Base-by-base conservation (phyloP, 1,140 invertebrate species). In the Proales similis region DNA sequence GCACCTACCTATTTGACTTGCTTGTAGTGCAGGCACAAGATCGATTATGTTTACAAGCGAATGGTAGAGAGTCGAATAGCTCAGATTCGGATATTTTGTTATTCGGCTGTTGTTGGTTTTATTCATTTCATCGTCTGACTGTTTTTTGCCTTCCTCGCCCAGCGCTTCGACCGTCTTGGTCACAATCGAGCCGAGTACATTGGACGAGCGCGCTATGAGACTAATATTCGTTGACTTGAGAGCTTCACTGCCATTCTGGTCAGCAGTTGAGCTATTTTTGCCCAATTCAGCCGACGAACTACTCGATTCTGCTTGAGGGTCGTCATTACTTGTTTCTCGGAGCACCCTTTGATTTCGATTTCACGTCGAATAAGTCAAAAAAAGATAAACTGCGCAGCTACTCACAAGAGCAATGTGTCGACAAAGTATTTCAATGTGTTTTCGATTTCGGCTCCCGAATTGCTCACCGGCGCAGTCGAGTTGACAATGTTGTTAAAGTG, bases 371-470 rank as follows among this genome's bases (percentile, higher is more conserved):
- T 32, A 51, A 64, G 62, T 22, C 19, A 46, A 4, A 17, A 33
- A 43, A 14, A 29, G 7, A 26, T 19, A 26, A 49, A 11, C 60
- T 39, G 30, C 30, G 43, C 39, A 17, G 33, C 20, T 68, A 81
- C 82, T 83, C 83, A 96, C 93, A 78, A 87, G 67, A 97, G 79
- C 60, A 98, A 79, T 47, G 90, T 94, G 79, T 94, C 90, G 24
- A 90, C 92, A 78, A 98, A 97, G 76, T 92, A 95, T 76, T 95
- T 94, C 68, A 98, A 82, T 60, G 90, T 96, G 72, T 91, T 94
- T 48, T 90, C 88, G 73, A 97, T 90, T 75, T 99, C 94, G 63
- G 85, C 79, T 61, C 92, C 92, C 62, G 88, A 90, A 46, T 46
- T 61, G 48, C 93, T 93, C 66, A 86, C 80, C 26, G 93, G 90